phyloP scores from a whole-genome alignment of 2,113 vertebrate genomes.

The Saccopteryx bilineata region DNA sequence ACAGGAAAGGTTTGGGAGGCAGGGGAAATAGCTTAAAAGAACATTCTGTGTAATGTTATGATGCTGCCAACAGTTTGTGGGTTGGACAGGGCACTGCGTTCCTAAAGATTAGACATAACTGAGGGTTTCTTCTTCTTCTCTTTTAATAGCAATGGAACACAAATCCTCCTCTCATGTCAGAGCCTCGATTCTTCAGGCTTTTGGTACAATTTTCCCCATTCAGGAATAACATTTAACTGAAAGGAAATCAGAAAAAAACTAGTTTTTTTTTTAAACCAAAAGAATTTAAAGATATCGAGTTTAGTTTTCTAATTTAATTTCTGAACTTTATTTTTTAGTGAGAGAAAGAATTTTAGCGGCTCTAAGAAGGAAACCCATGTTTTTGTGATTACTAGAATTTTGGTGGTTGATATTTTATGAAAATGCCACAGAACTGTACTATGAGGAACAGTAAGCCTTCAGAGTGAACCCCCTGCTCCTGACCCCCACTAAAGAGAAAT shows the following conservation, averaged over 20 bases:
- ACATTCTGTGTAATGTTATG: constrained; percentile 85
- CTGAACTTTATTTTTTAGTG: constrained; percentile 75
- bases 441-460: neutral
- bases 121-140: constrained; percentile 83
- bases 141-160: constrained; percentile 85
- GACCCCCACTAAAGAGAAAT: constrained; percentile 69
- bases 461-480: neutral
- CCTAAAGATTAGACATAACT: constrained; percentile 87
- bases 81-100: constrained; percentile 87
- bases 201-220: constrained; percentile 73
- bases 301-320: constrained; percentile 81
- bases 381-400: constrained; percentile 80
- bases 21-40: constrained; percentile 82
- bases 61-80: constrained; percentile 86
- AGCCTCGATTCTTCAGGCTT: constrained; percentile 71
- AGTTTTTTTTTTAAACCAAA: constrained; percentile 61
- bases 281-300: constrained; percentile 77
- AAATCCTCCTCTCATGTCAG: constrained; percentile 83
- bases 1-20: constrained; percentile 80
- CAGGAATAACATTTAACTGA: constrained; percentile 68
- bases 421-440: constrained; percentile 65
- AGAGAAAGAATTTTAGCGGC: constrained; percentile 70
- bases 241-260: constrained; percentile 70
- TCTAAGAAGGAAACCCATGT: constrained; percentile 70
- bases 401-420: constrained; percentile 79